Evolutionary conservation across 2,888 invertebrate genomes (phyloP).

Genomic region (Caenorhabditis imperialis): DNA sequence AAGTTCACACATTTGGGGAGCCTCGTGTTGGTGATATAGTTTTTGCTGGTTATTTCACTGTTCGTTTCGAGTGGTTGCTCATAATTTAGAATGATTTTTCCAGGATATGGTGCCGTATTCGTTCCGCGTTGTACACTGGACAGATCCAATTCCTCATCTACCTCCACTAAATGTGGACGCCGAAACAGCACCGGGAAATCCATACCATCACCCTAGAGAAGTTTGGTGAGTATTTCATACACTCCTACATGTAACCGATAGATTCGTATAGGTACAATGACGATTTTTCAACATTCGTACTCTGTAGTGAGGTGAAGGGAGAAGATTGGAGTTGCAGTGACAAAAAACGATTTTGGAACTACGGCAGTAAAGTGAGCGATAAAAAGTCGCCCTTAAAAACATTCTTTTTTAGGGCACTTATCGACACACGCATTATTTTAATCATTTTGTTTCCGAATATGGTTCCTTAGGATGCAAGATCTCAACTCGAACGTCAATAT

Average conservation of each 20-base stretch:
- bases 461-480: conserved; percentile 56
- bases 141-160: conserved; percentile 63
- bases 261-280: conserved; percentile 59
- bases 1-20: conserved; percentile 62
- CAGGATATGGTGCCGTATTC: conserved; percentile 58
- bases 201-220: conserved; percentile 63
- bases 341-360: conserved; percentile 56
- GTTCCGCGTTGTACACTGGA: conserved; percentile 59
- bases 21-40: conserved; percentile 59
- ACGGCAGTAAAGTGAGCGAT: conserved; percentile 46
- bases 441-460: conserved; percentile 60
- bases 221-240: conserved; percentile 46
- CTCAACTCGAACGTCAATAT: background rate
- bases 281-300: conserved; percentile 49
- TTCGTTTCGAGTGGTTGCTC: too few species aligned
- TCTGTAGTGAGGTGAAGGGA: conserved; percentile 53
- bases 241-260: background rate
- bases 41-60: conserved; percentile 55
- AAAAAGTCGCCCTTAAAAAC: background rate
- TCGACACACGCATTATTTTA: conserved; percentile 62
- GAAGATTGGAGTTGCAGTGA: conserved; percentile 64
- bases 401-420: conserved; percentile 47
- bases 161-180: conserved; percentile 58
- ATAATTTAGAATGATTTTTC: conserved; percentile 7
- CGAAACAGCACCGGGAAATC: conserved; percentile 44